phyloP scores from a whole-genome alignment of 2,888 invertebrate genomes.

The Drosophila nr. medialis region DNA sequence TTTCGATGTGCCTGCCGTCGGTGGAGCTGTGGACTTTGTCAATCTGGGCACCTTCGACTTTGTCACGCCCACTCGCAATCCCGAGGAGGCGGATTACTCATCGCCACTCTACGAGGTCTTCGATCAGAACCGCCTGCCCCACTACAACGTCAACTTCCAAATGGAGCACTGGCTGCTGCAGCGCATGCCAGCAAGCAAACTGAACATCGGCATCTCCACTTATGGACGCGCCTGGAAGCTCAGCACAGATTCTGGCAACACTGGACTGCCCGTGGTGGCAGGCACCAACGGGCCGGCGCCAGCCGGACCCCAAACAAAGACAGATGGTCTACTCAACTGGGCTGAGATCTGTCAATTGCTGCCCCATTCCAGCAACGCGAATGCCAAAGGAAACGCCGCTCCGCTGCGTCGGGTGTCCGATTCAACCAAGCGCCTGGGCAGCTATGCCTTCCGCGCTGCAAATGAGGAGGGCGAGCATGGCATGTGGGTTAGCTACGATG shows the following conservation, averaged over 20 bases:
- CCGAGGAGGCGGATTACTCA: slow-evolving; percentile 91
- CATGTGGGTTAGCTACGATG: slow-evolving; percentile 93
- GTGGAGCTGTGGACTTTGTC: slow-evolving; percentile 91
- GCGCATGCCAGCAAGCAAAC: slow-evolving; percentile 88
- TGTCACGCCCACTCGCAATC: slow-evolving; percentile 90
- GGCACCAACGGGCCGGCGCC: slow-evolving; percentile 89
- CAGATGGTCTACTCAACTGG: slow-evolving; percentile 90
- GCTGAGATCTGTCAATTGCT: slow-evolving; percentile 91
- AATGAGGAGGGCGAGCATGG: slow-evolving; percentile 89
- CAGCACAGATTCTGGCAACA: slow-evolving; percentile 89
- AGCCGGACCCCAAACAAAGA: slow-evolving; percentile 89
- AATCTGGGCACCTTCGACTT: slow-evolving; percentile 93
- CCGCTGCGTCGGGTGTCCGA: slow-evolving; percentile 91
- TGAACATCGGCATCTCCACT: slow-evolving; percentile 90
- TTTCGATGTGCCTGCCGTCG: slow-evolving; percentile 90
- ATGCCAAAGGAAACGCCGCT: slow-evolving; percentile 87
- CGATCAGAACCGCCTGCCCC: slow-evolving; percentile 87
- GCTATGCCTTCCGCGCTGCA: slow-evolving; percentile 91
- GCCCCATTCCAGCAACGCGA: slow-evolving; percentile 87
- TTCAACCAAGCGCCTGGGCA: slow-evolving; percentile 91
- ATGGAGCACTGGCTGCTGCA: slow-evolving; percentile 88
- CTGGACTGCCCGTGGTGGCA: slow-evolving; percentile 90
- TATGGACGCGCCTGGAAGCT: slow-evolving; percentile 92
- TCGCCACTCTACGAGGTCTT: slow-evolving; percentile 90
- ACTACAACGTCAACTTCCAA: slow-evolving; percentile 89